Conservation (phyloP, 1,140 invertebrate genomes). For the Bactericera cockerelli region DNA sequence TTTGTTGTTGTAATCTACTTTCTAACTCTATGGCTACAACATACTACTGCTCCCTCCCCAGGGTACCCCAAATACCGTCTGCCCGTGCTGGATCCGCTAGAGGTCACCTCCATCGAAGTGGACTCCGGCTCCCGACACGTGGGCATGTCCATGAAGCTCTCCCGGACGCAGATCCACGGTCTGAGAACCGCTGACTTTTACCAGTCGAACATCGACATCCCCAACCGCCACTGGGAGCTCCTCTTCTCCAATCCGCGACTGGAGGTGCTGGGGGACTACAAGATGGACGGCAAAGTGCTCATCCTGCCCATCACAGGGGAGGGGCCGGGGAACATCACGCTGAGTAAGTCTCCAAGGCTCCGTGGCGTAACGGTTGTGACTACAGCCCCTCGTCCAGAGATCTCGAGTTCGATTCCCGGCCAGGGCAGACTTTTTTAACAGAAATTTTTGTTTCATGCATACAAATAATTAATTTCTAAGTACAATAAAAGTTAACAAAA, state of each 20-base stretch:
- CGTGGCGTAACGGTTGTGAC: too few species aligned
- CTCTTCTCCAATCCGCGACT: constrained; percentile 29
- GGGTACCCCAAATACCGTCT: constrained; percentile 25
- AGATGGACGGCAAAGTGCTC: constrained; percentile 47
- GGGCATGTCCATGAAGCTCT: constrained; percentile 15
- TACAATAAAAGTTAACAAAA: too few species aligned
- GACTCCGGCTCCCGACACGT: constrained; percentile 23
- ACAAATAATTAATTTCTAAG: too few species aligned
- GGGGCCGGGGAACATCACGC: constrained; percentile 47
- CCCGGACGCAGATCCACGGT: neutral
- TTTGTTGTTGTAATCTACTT: too few species aligned
- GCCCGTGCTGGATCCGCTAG: constrained; percentile 24
- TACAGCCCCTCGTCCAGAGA: too few species aligned
- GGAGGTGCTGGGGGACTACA: constrained; percentile 39
- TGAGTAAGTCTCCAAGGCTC: constrained; percentile 38
- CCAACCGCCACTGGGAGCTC: constrained; percentile 21
- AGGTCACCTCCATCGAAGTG: constrained; percentile 20
- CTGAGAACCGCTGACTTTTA: neutral
- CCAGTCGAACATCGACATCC: constrained; percentile 19
- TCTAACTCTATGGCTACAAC: too few species aligned
- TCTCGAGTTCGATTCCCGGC: too few species aligned
- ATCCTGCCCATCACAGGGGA: constrained; percentile 48
- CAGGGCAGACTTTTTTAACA: too few species aligned
- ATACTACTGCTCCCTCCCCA: constrained; percentile 13
- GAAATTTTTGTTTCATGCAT: too few species aligned